Evolutionary conservation across 35 echinoderm and acorn worm species (phyloP).

Genomic region (Hemicentrotus pulcherrimus): DNA sequence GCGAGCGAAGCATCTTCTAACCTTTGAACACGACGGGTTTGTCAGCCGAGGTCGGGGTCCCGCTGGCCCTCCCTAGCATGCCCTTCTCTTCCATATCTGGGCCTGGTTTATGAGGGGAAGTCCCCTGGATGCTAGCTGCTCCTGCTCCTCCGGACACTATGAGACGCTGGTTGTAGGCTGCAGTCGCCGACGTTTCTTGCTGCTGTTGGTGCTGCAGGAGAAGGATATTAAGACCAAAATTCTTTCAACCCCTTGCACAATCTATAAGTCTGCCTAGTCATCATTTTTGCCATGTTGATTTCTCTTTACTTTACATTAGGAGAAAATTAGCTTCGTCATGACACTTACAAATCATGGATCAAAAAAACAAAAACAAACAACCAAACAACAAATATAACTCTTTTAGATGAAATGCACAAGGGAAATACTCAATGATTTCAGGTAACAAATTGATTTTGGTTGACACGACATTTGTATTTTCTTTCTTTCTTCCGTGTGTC

Average conservation of each 20-base stretch:
- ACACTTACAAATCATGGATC: too few species aligned
- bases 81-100: not conserved
- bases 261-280: not conserved
- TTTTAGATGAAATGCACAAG: too few species aligned
- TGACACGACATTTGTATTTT: too few species aligned
- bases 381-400: too few species aligned
- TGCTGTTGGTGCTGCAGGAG: not conserved
- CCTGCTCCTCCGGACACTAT: constrained; percentile 21
- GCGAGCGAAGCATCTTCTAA: not conserved
- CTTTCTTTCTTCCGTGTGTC: too few species aligned
- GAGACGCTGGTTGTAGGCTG: not conserved
- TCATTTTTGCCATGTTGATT: not conserved
- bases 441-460: too few species aligned
- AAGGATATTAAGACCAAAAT: not conserved
- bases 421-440: too few species aligned
- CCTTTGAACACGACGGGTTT: constrained; percentile 5
- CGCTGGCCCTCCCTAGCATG: not conserved
- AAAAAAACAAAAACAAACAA: too few species aligned
- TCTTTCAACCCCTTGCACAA: not conserved
- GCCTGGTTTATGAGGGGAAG: not conserved
- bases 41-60: not conserved
- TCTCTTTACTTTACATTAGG: not conserved
- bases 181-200: not conserved
- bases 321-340: too few species aligned
- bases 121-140: constrained; percentile 29